A percentile compares a stretch with the other conserved stretches of the same genome.
Evolutionary conservation across 2,113 vertebrate species (phyloP).

Genomic region (Actinemys pallida): DNA sequence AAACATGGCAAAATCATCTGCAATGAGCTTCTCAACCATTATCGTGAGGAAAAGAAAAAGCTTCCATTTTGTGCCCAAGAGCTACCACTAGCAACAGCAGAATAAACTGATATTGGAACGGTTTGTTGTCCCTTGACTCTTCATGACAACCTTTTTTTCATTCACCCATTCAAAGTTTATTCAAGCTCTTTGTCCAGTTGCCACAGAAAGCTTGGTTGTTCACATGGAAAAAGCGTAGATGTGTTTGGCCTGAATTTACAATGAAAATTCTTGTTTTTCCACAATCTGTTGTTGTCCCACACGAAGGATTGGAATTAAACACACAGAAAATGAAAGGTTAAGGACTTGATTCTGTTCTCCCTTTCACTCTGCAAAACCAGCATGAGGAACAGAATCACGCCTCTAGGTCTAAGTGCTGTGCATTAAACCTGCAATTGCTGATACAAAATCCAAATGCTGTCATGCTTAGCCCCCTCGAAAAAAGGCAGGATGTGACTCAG

Average conservation of each 20-base stretch:
- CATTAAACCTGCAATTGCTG: conserved; percentile 44
- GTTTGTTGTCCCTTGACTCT: not conserved
- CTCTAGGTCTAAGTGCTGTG: conserved; percentile 27
- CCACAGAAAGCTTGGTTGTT: not conserved
- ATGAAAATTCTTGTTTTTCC: not conserved
- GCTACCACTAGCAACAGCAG: not conserved
- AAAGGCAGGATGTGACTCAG: conserved; percentile 41
- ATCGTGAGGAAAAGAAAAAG: not conserved
- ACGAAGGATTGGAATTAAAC: not conserved
- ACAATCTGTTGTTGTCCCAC: not conserved
- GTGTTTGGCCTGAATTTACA: not conserved
- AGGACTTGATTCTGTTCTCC: not conserved
- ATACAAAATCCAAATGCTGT: conserved; percentile 21
- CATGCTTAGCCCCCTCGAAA: conserved; percentile 11
- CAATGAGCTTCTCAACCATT: not conserved
- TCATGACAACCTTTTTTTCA: not conserved
- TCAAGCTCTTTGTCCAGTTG: not conserved
- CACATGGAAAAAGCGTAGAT: not conserved
- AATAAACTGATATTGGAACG: not conserved
- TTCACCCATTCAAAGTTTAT: not conserved
- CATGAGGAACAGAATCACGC: not conserved
- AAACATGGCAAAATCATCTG: not conserved
- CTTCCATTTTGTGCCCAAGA: not conserved
- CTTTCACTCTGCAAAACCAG: conserved; percentile 1
- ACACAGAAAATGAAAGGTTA: not conserved